Evolutionary conservation across 1,140 invertebrate species (phyloP).

Genomic region (Semibalanus balanoides): DNA sequence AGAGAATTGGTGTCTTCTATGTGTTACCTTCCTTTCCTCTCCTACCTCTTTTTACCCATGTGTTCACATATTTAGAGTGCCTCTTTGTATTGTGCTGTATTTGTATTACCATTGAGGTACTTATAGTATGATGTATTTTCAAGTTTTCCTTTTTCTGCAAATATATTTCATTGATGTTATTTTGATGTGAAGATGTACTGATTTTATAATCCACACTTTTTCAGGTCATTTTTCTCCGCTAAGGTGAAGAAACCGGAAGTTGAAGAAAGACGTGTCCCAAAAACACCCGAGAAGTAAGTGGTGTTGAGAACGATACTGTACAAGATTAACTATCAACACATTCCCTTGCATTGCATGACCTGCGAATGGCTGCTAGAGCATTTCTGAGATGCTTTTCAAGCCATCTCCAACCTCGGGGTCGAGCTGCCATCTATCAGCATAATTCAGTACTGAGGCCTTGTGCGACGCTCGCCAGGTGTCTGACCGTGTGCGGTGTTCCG

Average conservation of each 20-base stretch:
- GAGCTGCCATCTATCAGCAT: background rate
- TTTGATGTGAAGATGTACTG: too few species aligned
- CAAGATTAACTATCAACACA: background rate
- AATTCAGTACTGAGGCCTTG: background rate
- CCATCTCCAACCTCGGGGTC: background rate
- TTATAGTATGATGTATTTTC: too few species aligned
- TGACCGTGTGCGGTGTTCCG: conserved; percentile 8
- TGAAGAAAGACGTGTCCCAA: conserved; percentile 11
- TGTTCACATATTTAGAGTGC: too few species aligned
- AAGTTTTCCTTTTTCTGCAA: too few species aligned
- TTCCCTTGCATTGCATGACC: background rate
- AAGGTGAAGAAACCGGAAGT: conserved; percentile 11
- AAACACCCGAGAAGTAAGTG: conserved; percentile 10
- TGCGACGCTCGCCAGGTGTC: background rate
- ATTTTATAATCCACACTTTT: too few species aligned
- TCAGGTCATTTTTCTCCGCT: conserved; percentile 15
- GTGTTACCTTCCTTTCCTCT: too few species aligned
- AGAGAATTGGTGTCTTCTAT: too few species aligned
- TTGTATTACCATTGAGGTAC: too few species aligned
- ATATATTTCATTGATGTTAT: too few species aligned
- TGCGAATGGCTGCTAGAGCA: background rate
- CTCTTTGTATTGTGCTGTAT: too few species aligned
- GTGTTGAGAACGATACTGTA: background rate
- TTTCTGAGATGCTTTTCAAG: background rate
- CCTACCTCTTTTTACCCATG: too few species aligned